phyloP scores from a whole-genome alignment of 1,140 invertebrate species.

The Campoletis sonorensis region DNA sequence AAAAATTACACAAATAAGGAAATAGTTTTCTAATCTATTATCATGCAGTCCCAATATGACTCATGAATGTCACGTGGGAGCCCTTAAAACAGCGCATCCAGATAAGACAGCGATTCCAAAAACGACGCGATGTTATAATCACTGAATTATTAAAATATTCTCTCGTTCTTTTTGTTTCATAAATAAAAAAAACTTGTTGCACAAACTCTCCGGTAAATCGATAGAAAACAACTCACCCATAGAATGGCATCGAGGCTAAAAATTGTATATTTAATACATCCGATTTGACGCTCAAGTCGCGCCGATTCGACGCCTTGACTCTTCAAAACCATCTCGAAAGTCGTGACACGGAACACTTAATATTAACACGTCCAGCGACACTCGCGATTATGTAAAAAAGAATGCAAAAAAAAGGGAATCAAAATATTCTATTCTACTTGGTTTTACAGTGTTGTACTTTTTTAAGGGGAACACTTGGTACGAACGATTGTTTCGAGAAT shows the following conservation, averaged over 20 bases:
- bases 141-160: too few relatives aligned
- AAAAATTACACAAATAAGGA: too few relatives aligned
- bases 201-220: neutral
- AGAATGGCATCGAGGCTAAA: slow-evolving; percentile 84
- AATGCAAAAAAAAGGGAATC: slow-evolving; percentile 29
- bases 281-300: slow-evolving; percentile 81
- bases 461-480: neutral
- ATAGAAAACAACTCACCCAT: slow-evolving; percentile 78
- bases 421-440: neutral
- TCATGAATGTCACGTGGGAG: too few relatives aligned
- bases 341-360: neutral
- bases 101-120: too few relatives aligned
- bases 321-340: slow-evolving; percentile 59
- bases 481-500: slow-evolving; percentile 43
- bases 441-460: too few relatives aligned
- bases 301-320: slow-evolving; percentile 71
- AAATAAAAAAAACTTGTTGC: too few relatives aligned
- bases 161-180: too few relatives aligned
- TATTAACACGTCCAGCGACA: neutral
- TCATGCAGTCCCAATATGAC: too few relatives aligned
- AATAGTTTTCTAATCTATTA: too few relatives aligned
- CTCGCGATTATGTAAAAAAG: slow-evolving; percentile 15
- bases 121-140: too few relatives aligned
- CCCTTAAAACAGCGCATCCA: too few relatives aligned
- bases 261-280: slow-evolving; percentile 83